phyloP scores from a whole-genome alignment of 2,113 vertebrate genomes.

The Cercopithecus mona region DNA sequence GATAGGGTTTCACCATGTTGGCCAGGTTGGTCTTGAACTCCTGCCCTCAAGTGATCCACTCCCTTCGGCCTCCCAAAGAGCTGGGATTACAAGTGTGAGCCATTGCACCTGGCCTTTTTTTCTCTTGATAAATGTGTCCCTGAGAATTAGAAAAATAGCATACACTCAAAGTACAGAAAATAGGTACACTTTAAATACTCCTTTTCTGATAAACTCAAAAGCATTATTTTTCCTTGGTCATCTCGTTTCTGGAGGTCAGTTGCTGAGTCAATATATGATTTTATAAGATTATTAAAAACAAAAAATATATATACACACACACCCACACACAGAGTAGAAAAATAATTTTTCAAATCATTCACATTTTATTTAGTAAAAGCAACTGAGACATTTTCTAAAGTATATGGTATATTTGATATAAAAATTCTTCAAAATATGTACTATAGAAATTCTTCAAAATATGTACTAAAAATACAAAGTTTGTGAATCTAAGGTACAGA shows the following conservation, averaged over 20 bases:
- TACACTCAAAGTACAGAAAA: background rate
- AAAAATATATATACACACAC: rapidly evolving
- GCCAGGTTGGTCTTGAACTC: no score
- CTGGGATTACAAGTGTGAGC: no score
- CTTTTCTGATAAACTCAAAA: constrained; percentile 46
- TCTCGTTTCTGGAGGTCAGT: background rate
- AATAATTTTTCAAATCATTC: constrained; percentile 49
- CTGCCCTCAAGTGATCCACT: no score
- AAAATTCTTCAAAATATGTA: constrained; percentile 73
- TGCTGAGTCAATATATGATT: background rate
- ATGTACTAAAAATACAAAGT: constrained; percentile 62
- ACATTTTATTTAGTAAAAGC: constrained; percentile 70
- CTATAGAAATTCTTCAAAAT: constrained; percentile 63
- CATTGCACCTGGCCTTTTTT: background rate
- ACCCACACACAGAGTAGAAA: background rate
- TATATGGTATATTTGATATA: constrained; percentile 61
- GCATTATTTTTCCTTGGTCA: background rate
- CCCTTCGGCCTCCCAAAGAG: no score
- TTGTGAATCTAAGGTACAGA: constrained; percentile 35
- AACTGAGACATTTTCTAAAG: constrained; percentile 33
- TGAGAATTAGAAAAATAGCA: constrained; percentile 35
- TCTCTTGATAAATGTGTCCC: background rate
- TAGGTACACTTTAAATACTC: background rate
- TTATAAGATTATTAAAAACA: background rate
- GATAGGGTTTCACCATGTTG: no score